A percentile compares a stretch with the other conserved stretches of the same genome.
Conservation (phyloP, 2,888 invertebrate species). For the Dasysyrphus tricinctus region DNA sequence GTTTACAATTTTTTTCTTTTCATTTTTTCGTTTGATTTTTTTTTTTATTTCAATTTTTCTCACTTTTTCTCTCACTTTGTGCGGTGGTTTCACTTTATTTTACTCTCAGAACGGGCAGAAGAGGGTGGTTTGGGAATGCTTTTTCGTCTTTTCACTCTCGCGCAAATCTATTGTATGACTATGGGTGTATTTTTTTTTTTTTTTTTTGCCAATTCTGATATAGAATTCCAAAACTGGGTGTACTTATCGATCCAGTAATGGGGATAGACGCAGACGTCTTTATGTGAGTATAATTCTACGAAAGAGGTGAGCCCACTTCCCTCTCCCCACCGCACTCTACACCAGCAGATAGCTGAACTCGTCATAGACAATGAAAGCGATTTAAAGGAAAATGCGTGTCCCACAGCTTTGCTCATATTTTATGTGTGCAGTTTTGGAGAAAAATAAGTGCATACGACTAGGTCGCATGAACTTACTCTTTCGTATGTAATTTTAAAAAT, state of each 20-base stretch:
- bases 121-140: background rate
- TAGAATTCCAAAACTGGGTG: conserved; percentile 54
- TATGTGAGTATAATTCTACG: conserved; percentile 42
- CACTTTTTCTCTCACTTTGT: conserved; percentile 55
- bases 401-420: background rate
- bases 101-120: conserved; percentile 1
- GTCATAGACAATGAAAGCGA: conserved; percentile 28
- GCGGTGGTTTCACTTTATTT: conserved; percentile 13
- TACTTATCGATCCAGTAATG: conserved; percentile 66
- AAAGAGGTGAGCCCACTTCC: conserved; percentile 40
- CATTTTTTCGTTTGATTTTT: conserved; percentile 23
- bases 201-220: conserved; percentile 7
- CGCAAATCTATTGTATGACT: conserved; percentile 42
- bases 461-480: background rate
- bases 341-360: background rate
- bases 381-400: background rate
- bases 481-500: too few relatives aligned
- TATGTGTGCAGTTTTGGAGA: background rate
- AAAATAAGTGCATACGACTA: background rate
- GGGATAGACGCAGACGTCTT: conserved; percentile 50
- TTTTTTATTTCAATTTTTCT: conserved; percentile 38
- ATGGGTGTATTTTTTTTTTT: conserved; percentile 10
- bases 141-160: conserved; percentile 48
- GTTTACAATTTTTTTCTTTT: conserved; percentile 41
- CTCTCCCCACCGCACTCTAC: background rate